These are phyloP conservation scores for Xanthorhoe designata DNA, from an alignment of 2,888 invertebrate species.

Conservation along the genomic window DNA sequence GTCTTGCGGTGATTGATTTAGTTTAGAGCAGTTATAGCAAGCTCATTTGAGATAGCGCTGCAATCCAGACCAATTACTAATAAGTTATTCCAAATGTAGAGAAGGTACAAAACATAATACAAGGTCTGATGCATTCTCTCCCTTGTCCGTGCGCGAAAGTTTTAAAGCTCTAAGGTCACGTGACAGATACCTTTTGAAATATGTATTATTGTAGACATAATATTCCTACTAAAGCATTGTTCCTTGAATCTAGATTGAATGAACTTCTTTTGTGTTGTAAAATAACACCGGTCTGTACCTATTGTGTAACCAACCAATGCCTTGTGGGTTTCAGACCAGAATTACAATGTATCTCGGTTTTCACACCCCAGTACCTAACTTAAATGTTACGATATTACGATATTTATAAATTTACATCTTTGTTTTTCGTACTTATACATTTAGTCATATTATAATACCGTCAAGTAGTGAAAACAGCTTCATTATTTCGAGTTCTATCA, in stretches of 20 bases:
- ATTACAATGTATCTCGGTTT: background rate
- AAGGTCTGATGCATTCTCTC: constrained; percentile 47
- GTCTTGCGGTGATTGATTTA: background rate
- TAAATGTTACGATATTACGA: no score
- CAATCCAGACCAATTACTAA: background rate
- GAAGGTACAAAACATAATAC: constrained; percentile 21
- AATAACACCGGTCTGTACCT: constrained; percentile 26
- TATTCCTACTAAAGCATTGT: constrained; percentile 40
- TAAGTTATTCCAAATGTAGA: constrained; percentile 38
- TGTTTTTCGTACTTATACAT: no score
- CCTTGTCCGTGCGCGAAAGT: constrained; percentile 51
- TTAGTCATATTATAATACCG: no score
- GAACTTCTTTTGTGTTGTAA: constrained; percentile 49
- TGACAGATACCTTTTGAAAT: background rate
- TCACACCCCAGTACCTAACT: background rate
- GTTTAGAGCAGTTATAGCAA: background rate
- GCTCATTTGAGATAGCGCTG: no score
- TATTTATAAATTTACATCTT: no score
- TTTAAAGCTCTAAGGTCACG: constrained; percentile 32
- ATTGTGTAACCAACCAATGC: constrained; percentile 31
- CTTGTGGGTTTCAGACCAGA: constrained; percentile 15
- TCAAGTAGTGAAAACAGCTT: no score
- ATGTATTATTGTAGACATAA: background rate
- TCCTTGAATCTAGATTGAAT: constrained; percentile 48
- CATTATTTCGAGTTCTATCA: no score